Percentiles rank a stretch among this genome's conserved stretches.
phyloP scores from a whole-genome alignment of 1,140 invertebrate genomes.

The Tetragonula clypearis region DNA sequence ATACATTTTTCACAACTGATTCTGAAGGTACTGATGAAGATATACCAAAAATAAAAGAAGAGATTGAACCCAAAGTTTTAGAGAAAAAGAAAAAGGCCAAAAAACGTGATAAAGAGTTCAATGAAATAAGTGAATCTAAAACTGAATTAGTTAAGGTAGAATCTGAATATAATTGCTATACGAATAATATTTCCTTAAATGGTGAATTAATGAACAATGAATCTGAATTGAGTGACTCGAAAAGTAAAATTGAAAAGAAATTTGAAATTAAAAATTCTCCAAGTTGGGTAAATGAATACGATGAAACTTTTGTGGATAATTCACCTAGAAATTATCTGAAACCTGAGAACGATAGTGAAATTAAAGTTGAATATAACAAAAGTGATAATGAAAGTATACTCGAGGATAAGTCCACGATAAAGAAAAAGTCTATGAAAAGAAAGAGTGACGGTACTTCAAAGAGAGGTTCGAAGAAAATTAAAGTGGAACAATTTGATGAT shows the following conservation, averaged over 20 bases:
- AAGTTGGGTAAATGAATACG: constrained; percentile 1
- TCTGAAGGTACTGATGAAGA: constrained; percentile 29
- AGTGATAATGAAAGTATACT: background rate
- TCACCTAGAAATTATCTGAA: background rate
- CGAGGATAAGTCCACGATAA: constrained; percentile 1
- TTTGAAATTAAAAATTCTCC: background rate
- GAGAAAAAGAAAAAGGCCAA: constrained; percentile 41
- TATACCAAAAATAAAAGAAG: background rate
- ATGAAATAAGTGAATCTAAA: background rate
- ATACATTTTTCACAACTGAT: constrained; percentile 11
- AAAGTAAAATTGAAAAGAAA: background rate
- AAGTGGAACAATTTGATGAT: constrained; percentile 2
- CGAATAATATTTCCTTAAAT: background rate
- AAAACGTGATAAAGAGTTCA: background rate
- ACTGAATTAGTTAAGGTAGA: background rate
- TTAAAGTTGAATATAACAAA: constrained; percentile 4
- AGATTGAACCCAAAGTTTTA: background rate
- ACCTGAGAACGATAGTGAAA: background rate
- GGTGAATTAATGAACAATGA: background rate
- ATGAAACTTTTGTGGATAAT: background rate
- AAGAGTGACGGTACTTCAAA: background rate
- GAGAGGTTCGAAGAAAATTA: background rate
- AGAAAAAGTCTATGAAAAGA: too few relatives aligned
- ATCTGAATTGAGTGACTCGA: background rate
- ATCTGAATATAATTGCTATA: background rate